Conservation (phyloP, 2,113 vertebrate species). For the Chunga burmeisteri region DNA sequence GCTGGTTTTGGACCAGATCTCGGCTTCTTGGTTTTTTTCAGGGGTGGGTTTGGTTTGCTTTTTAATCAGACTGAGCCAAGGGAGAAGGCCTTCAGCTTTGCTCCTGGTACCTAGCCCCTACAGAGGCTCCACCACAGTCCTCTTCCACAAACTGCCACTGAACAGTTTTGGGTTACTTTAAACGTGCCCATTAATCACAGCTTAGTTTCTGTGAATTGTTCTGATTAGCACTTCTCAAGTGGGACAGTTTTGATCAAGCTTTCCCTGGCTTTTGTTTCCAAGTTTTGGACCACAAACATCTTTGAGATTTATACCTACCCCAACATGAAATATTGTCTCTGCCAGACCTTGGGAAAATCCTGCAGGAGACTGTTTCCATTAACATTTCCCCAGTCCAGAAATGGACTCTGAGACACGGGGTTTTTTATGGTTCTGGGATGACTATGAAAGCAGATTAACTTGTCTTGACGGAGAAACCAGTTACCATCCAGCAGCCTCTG, state of each 20-base stretch:
- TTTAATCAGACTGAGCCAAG: neutral
- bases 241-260: neutral
- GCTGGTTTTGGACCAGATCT: neutral
- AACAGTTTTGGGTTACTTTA: neutral
- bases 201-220: neutral
- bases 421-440: neutral
- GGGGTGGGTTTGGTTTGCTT: neutral
- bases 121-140: neutral
- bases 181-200: neutral
- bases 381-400: neutral
- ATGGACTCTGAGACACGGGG: fast-evolving
- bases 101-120: neutral
- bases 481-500: neutral
- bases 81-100: neutral
- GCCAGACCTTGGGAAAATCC: neutral
- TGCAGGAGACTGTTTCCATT: neutral
- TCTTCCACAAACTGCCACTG: neutral
- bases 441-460: neutral
- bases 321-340: neutral
- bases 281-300: neutral
- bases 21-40: neutral
- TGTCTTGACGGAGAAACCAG: neutral
- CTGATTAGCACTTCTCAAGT: neutral
- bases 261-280: neutral
- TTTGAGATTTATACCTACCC: neutral